A percentile compares a stretch with the other conserved stretches of the same genome.
Conservation (phyloP, 2,113 vertebrate genomes). For the Melanocharis versteri region DNA sequence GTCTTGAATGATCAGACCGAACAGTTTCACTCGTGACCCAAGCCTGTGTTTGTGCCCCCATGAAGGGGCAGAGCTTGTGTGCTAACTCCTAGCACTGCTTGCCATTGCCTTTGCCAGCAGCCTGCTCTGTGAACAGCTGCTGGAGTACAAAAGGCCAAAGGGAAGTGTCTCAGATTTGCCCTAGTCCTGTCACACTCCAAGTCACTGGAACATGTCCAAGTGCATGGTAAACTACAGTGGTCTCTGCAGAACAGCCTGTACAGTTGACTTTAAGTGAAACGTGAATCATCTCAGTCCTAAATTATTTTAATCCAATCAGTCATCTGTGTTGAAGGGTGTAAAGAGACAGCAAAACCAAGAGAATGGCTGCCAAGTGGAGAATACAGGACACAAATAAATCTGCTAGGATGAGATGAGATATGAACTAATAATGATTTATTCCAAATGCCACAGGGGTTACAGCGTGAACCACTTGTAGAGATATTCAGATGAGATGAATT, state of each 20-base stretch:
- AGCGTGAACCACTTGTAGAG: background rate
- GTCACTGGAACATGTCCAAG: background rate
- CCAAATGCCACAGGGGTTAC: background rate
- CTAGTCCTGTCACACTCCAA: background rate
- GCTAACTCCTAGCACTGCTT: background rate
- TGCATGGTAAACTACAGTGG: background rate
- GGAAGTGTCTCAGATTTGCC: background rate
- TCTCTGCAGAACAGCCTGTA: conserved; percentile 36
- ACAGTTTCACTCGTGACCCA: background rate
- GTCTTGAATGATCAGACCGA: background rate
- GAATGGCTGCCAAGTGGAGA: conserved; percentile 32
- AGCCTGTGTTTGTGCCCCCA: background rate
- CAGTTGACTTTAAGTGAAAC: conserved; percentile 32
- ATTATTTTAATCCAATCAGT: conserved; percentile 55
- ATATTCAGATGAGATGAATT: background rate
- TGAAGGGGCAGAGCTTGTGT: background rate
- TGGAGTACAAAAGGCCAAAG: conserved; percentile 26
- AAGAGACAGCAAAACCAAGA: conserved; percentile 33
- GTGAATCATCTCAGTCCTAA: conserved; percentile 29
- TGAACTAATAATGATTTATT: conserved; percentile 60
- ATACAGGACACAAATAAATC: conserved; percentile 51
- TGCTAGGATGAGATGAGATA: conserved; percentile 34
- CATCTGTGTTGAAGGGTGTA: conserved; percentile 22
- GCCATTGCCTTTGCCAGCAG: background rate
- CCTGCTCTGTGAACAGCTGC: conserved; percentile 6